phyloP scores from a whole-genome alignment of 2,797 vertebrate species.

The Phoxinus dragarum region DNA sequence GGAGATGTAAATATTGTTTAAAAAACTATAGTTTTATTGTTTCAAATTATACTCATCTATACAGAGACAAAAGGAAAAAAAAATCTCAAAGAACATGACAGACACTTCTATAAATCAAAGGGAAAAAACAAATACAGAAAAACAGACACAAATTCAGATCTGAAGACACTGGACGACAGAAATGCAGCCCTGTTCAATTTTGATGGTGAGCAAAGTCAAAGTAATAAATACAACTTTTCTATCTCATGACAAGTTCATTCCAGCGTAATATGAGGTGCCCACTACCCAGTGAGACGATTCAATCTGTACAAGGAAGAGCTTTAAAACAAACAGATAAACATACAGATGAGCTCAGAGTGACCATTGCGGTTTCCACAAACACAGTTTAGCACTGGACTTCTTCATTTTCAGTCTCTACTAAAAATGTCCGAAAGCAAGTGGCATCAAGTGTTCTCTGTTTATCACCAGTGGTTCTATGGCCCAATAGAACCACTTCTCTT shows the following conservation, averaged over 20 bases:
- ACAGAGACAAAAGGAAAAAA: neutral
- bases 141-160: neutral
- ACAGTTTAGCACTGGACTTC: neutral
- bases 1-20: neutral
- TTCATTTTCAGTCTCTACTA: neutral
- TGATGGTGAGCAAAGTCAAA: neutral
- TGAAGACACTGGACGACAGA: neutral
- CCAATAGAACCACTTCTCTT: neutral
- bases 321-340: neutral
- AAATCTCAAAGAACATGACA: neutral
- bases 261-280: neutral
- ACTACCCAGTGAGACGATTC: neutral
- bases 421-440: neutral
- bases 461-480: neutral
- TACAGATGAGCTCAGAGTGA: neutral
- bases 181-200: too few species aligned
- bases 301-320: neutral
- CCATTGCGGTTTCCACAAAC: neutral
- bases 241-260: neutral
- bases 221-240: conserved; percentile 3
- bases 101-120: neutral
- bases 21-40: conserved; percentile 31
- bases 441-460: neutral
- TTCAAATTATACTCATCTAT: conserved; percentile 30
- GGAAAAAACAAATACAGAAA: neutral